phyloP scores from a whole-genome alignment of 2,888 invertebrate genomes.

The Dicranocentrus wangi region DNA sequence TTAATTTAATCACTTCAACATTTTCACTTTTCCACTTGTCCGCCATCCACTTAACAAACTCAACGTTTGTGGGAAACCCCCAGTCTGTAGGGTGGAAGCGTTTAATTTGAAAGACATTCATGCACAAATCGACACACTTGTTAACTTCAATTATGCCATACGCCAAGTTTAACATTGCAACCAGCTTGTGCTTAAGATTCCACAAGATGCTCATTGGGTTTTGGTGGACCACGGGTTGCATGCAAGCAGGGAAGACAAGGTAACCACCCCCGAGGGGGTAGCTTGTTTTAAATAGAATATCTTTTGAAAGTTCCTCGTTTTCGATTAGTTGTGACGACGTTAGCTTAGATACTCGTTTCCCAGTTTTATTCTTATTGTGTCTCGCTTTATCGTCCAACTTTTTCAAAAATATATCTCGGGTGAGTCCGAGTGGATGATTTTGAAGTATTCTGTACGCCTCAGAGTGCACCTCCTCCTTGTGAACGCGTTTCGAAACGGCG shows the following conservation, averaged over 20 bases:
- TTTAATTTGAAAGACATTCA: constrained; percentile 28
- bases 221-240: not conserved
- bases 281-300: not conserved
- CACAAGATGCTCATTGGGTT: constrained; percentile 20
- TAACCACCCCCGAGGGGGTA: not conserved
- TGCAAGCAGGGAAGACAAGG: not conserved
- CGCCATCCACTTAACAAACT: constrained; percentile 21
- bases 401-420: not conserved
- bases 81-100: constrained; percentile 9
- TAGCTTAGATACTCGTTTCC: not conserved
- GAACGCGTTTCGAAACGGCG: not conserved
- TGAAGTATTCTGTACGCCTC: not conserved
- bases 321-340: not conserved
- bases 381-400: constrained; percentile 16
- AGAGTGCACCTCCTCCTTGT: not conserved
- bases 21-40: not conserved
- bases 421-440: not conserved
- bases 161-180: constrained; percentile 27
- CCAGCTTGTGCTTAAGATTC: constrained; percentile 41
- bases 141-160: constrained; percentile 31
- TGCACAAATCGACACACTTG: constrained; percentile 7
- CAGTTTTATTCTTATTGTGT: not conserved
- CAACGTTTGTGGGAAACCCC: constrained; percentile 21
- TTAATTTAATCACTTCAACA: constrained; percentile 12
- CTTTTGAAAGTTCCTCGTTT: constrained; percentile 14